Base-by-base conservation (phyloP, 2,797 vertebrate genomes). In the Chiroxiphia lanceolata region DNA sequence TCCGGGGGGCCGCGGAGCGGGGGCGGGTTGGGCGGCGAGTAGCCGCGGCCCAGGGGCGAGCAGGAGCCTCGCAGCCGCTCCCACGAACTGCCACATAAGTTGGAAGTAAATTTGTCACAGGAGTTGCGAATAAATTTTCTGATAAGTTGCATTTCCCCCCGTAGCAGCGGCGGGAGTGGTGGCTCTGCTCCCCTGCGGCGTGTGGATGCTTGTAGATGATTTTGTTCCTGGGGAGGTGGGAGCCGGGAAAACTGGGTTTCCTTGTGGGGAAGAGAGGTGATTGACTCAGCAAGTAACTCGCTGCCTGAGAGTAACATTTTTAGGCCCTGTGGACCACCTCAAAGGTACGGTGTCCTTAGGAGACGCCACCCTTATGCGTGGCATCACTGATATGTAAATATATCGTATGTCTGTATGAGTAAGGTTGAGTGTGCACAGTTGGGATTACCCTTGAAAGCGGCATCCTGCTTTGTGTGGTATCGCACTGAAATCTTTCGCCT, bases 401-500 rank as follows among this genome's bases (percentile, higher is more conserved):
- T 18, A 9, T 4, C 25, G 13, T 6, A 22, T 8, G 57, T 27
- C 44, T 13, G 26, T 61, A 3, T 47, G 18, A 48, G 15, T 54
- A 12, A 25, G 0, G 10, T 21, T 8, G 2, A 9, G 15, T 7
- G 11, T 8, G 4, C 70, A 1, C 4, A 3, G 1, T 3, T 33
- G 36, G 26, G 36, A 12, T 51, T 38, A 6, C 4, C 7, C 40
- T 23, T 21, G 42, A 15, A 26, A n/a, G 33, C 1, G 9, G 45
- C 13, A 4, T 21, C 17, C 11, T 25, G 31, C 14, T 61, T 15
- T 8, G 42, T 4, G 9, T 29, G 45, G 27, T 15, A 2, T 29
- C 2, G 0, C 11, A 2, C 14, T 12, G 69, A n/a, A 25, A 9
- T 34, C 0, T 51, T 38, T 27, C n/a, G 19, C 15, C 4, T 2